A percentile compares a stretch with the other conserved stretches of the same genome.
phyloP scores from a whole-genome alignment of 2,113 vertebrate species.

The Nibea albiflora region DNA sequence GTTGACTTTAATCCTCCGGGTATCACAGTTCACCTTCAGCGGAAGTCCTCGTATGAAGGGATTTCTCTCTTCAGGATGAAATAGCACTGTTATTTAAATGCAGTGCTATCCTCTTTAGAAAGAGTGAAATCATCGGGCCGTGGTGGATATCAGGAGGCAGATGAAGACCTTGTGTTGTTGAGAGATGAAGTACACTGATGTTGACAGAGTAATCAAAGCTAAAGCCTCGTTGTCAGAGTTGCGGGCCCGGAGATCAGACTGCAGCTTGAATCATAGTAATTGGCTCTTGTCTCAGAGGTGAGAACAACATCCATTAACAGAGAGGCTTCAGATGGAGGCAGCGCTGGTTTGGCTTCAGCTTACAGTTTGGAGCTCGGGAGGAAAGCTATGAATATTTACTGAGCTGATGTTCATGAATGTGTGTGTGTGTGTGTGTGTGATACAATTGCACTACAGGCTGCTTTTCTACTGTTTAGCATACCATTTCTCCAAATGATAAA shows the following conservation, averaged over 20 bases:
- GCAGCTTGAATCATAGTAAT: slow-evolving; percentile 62
- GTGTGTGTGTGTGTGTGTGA: not conserved
- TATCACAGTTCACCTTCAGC: not conserved
- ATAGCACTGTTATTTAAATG: not conserved
- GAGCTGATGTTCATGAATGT: not conserved
- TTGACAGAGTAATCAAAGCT: slow-evolving; percentile 65
- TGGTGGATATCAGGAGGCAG: not conserved
- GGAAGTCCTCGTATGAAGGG: not conserved
- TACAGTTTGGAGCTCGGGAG: slow-evolving; percentile 25
- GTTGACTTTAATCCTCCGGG: not conserved
- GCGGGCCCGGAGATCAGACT: slow-evolving; percentile 20
- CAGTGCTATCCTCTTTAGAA: not conserved
- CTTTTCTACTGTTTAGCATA: not conserved
- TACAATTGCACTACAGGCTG: not conserved
- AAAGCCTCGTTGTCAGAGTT: slow-evolving; percentile 47
- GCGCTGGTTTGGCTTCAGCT: slow-evolving; percentile 33
- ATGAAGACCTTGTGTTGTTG: slow-evolving; percentile 12
- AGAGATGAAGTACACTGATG: slow-evolving; percentile 35
- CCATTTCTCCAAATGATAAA: not conserved
- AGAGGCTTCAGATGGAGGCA: slow-evolving; percentile 38
- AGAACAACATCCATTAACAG: slow-evolving; percentile 71
- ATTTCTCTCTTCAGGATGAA: not conserved
- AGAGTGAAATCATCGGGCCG: not conserved
- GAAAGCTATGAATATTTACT: slow-evolving; percentile 36
- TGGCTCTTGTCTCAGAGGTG: slow-evolving; percentile 60